Conservation (phyloP, 1,140 invertebrate genomes). For the Trachymyrmex cornetzi region DNA sequence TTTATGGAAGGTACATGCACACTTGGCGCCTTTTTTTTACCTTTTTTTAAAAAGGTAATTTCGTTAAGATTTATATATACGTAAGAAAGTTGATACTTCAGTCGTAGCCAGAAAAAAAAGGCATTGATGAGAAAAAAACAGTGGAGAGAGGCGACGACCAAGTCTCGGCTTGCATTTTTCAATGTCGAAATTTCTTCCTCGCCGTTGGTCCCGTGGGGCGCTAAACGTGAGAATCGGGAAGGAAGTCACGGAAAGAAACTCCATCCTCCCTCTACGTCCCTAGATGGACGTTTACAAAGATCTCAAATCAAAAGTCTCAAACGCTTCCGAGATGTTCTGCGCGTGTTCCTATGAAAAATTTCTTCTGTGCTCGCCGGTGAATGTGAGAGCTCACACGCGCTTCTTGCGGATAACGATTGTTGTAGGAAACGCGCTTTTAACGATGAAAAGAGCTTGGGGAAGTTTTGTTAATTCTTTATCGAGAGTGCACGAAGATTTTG, state of each 20-base stretch:
- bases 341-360: constrained; percentile 49
- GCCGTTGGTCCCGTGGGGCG: constrained; percentile 43
- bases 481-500: constrained; percentile 10
- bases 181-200: constrained; percentile 71
- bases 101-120: constrained; percentile 26
- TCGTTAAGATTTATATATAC: too few relatives aligned
- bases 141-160: constrained; percentile 14
- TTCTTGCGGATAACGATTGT: constrained; percentile 21
- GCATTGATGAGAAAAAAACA: constrained; percentile 64
- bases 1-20: too few relatives aligned
- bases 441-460: background rate
- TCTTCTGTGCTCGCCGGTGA: background rate
- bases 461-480: constrained; percentile 56
- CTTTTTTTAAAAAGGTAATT: too few relatives aligned
- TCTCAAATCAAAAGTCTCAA: constrained; percentile 63
- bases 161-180: constrained; percentile 71
- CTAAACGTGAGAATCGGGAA: constrained; percentile 65
- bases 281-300: constrained; percentile 63
- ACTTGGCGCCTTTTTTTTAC: too few relatives aligned
- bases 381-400: background rate
- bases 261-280: constrained; percentile 53
- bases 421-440: background rate
- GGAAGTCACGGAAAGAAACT: constrained; percentile 64
- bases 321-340: constrained; percentile 29
- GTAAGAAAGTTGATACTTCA: too few relatives aligned